These are phyloP conservation scores for Prunella strophiata DNA, from an alignment of 2,797 vertebrate genomes.

Conservation along the genomic window DNA sequence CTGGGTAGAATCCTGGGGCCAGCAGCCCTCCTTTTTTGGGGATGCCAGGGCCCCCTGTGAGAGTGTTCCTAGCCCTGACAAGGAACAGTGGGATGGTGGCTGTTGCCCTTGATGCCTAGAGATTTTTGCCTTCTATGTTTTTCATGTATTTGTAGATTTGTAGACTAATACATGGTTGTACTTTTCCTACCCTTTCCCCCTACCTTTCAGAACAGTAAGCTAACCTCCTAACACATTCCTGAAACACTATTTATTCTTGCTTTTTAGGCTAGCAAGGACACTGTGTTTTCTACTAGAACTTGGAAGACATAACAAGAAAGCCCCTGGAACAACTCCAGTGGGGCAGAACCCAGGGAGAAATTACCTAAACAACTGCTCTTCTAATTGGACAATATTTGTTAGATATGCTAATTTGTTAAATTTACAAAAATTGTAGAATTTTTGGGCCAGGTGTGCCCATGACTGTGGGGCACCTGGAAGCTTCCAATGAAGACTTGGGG, in stretches of 20 bases:
- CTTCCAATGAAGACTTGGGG: background rate
- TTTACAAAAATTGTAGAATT: background rate
- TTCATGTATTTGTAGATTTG: background rate
- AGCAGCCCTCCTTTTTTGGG: background rate
- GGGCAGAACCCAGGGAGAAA: background rate
- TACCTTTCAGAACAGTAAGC: background rate
- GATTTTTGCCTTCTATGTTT: background rate
- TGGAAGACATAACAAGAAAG: background rate
- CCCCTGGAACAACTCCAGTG: background rate
- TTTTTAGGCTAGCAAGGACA: background rate
- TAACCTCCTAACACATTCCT: background rate
- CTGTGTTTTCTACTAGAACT: background rate
- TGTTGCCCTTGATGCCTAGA: background rate
- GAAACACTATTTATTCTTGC: background rate
- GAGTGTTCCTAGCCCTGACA: background rate
- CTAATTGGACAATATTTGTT: background rate
- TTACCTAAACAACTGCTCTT: background rate
- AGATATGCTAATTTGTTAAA: background rate
- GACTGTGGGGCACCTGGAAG: background rate
- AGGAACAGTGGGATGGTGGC: background rate
- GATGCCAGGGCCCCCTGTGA: rapidly evolving
- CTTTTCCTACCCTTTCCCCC: background rate
- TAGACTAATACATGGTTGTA: background rate
- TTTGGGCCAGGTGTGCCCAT: background rate
- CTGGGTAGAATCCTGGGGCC: background rate